Evolutionary conservation across 1,140 invertebrate species (phyloP).

Genomic region (Aphelenchoides besseyi): DNA sequence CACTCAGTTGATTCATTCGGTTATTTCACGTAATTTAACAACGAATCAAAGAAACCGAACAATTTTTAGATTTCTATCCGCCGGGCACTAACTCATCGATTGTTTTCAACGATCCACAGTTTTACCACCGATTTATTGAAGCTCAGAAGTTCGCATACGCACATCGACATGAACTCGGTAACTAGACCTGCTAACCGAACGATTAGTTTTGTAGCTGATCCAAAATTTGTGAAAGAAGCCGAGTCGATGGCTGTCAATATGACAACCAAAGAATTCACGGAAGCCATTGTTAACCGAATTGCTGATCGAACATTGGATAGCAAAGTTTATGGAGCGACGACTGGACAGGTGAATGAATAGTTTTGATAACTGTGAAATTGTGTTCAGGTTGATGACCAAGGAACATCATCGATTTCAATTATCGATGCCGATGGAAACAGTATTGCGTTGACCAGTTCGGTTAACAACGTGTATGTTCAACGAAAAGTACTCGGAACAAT

Average conservation of each 20-base stretch:
- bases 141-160: slow-evolving; percentile 87
- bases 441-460: slow-evolving; percentile 81
- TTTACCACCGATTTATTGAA: slow-evolving; percentile 80
- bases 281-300: slow-evolving; percentile 45
- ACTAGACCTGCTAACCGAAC: not conserved
- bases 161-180: slow-evolving; percentile 68
- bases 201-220: slow-evolving; percentile 73
- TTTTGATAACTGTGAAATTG: not conserved
- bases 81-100: slow-evolving; percentile 28
- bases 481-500: too few species aligned
- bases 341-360: not conserved
- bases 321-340: slow-evolving; percentile 18
- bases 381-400: slow-evolving; percentile 62
- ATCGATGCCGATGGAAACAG: slow-evolving; percentile 82
- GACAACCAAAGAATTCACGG: slow-evolving; percentile 41
- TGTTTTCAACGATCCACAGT: slow-evolving; percentile 56
- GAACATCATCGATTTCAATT: slow-evolving; percentile 84
- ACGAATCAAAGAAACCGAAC: slow-evolving; percentile 6
- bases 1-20: slow-evolving; percentile 46
- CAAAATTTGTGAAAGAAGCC: slow-evolving; percentile 71
- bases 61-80: slow-evolving; percentile 45
- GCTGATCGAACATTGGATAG: not conserved
- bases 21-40: slow-evolving; percentile 40
- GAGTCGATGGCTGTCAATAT: slow-evolving; percentile 42
- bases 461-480: slow-evolving; percentile 86